phyloP scores from a whole-genome alignment of 2,888 invertebrate genomes.

The Eledona agricola region DNA sequence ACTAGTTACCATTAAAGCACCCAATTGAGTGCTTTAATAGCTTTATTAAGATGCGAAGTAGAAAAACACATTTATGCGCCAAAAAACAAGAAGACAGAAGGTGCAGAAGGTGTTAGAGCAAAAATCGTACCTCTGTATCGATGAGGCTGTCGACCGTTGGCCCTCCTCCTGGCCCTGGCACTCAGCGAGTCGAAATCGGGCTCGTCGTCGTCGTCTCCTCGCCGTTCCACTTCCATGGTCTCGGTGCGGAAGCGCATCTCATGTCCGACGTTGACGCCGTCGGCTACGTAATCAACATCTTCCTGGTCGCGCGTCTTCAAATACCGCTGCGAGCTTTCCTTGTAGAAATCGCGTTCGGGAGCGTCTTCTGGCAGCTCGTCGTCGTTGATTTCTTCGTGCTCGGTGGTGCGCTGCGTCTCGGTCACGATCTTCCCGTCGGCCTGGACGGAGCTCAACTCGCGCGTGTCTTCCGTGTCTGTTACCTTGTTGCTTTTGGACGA shows the following conservation, averaged over 20 bases:
- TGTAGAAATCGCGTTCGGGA: conserved; percentile 62
- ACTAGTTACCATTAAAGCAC: too few relatives aligned
- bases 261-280: conserved; percentile 81
- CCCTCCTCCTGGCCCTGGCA: conserved; percentile 68
- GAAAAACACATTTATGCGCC: too few relatives aligned
- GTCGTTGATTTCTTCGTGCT: conserved; percentile 86
- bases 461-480: conserved; percentile 85
- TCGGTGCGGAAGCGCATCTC: conserved; percentile 84
- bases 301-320: conserved; percentile 82
- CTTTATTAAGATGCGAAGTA: too few relatives aligned
- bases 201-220: conserved; percentile 74
- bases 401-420: conserved; percentile 82
- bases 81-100: conserved; percentile 24
- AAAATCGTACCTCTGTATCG: conserved; percentile 64
- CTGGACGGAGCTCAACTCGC: conserved; percentile 78
- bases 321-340: conserved; percentile 65
- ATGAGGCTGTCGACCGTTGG: conserved; percentile 57
- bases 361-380: conserved; percentile 76
- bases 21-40: too few relatives aligned
- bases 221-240: conserved; percentile 81
- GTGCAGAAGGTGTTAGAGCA: not conserved
- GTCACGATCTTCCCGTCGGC: conserved; percentile 87
- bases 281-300: conserved; percentile 83
- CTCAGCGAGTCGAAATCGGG: conserved; percentile 72
- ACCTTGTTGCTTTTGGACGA: conserved; percentile 80